Base-by-base conservation (phyloP, 2,888 invertebrate genomes). In the Ichneumoninae sp. region DNA sequence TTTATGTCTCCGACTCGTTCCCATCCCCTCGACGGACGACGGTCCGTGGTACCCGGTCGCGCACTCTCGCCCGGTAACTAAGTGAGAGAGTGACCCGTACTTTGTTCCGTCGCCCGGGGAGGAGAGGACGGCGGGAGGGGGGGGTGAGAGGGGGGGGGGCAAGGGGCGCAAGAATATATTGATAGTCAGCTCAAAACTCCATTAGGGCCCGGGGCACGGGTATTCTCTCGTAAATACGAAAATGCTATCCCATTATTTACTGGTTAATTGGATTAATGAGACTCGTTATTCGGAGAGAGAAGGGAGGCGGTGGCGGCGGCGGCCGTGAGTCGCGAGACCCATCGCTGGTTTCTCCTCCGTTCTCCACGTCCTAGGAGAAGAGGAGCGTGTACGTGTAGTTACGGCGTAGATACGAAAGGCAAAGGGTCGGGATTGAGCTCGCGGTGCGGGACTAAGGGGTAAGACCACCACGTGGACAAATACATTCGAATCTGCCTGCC, bases 251-350 rank as follows among this genome's bases (percentile, higher is more conserved):
- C 93, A 93, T 93, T 93, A 93, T 93, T 93, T 93, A 93, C 93
- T 93, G 93, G 93, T 93, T 93, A 93, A 93, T 93, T 93, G 93
- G 93, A 93, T 93, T 93, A 93, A 93, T 93, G 93, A 93, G 93
- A 91, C 93, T 93, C 93, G 93, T 93, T 93, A 93, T 93, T 92
- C 91, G 89, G 89, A 87, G 88, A 88, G 88, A 87, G 83, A 78
- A 86, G 87, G 66, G 63, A 66, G 33, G 68, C 52, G 54, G 60
- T 22, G 66, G 74, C 68, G 63, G 73, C 57, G 66, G 70, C 76
- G 54, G 71, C 80, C 65, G 30, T 73, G 85, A 84, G 78, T 81
- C 85, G 76, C 83, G 76, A 83, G 65, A 75, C 66, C 70, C 75
- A 22, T 73, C 71, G 85, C 63, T 13, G 71, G 50, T 78, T 82